Percentiles rank a stretch among this genome's conserved stretches.
phyloP scores from a whole-genome alignment of 1,140 invertebrate genomes.

The Meloidogyne floridensis region DNA sequence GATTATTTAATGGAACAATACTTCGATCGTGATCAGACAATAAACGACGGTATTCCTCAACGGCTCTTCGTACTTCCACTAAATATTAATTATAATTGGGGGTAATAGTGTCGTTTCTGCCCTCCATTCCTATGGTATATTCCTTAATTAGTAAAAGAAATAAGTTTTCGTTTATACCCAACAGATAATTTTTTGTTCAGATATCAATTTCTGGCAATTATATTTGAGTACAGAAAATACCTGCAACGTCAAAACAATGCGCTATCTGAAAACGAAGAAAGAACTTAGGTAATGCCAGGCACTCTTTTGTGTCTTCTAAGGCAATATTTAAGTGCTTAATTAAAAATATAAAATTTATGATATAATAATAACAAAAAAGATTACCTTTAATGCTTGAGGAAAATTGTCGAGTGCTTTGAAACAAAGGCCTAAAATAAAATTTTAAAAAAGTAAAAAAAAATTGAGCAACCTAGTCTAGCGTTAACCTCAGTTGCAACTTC shows the following conservation, averaged over 20 bases:
- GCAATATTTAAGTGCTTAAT: constrained; percentile 37
- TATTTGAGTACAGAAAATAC: neutral
- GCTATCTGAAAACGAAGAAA: constrained; percentile 41
- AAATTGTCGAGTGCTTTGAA: constrained; percentile 46
- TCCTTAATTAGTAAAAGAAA: no score
- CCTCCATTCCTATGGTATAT: no score
- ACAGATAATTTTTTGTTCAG: no score
- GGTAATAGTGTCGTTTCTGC: no score
- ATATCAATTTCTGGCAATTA: neutral
- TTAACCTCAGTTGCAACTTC: constrained; percentile 36
- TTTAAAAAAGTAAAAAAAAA: neutral
- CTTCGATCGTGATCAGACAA: constrained; percentile 32
- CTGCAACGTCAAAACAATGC: constrained; percentile 37
- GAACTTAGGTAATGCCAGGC: constrained; percentile 30
- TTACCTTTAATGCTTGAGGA: constrained; percentile 42
- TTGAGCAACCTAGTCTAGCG: constrained; percentile 21
- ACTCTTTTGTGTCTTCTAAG: constrained; percentile 38
- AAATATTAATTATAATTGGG: neutral
- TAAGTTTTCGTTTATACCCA: no score
- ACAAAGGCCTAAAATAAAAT: constrained; percentile 34
- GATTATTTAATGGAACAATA: constrained; percentile 15
- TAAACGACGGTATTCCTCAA: constrained; percentile 40
- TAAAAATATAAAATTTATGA: neutral
- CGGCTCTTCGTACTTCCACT: constrained; percentile 36
- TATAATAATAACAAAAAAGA: neutral